phyloP scores from a whole-genome alignment of 2,888 invertebrate genomes.

The Incurvaria masculella region DNA sequence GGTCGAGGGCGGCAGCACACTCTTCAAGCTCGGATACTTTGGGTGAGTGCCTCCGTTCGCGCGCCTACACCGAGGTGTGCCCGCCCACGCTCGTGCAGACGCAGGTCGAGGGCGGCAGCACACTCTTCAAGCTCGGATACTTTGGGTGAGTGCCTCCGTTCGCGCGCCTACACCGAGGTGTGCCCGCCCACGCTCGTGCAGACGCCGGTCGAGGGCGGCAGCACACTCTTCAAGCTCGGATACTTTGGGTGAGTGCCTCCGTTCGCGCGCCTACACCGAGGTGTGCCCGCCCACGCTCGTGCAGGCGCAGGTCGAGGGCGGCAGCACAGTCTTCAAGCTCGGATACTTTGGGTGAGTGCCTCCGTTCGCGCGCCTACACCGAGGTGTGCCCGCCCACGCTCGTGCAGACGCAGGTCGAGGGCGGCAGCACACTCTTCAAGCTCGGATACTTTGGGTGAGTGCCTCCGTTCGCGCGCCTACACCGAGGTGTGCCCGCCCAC shows the following conservation, averaged over 20 bases:
- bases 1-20: constrained; percentile 98
- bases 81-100: constrained; percentile 99
- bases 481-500: constrained; percentile 96
- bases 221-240: constrained; percentile 88
- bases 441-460: constrained; percentile 73
- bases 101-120: constrained; percentile 98
- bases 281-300: constrained; percentile 96
- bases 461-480: constrained; percentile 61
- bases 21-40: constrained; percentile 85
- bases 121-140: constrained; percentile 85
- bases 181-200: constrained; percentile 97
- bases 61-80: constrained; percentile 86
- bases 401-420: constrained; percentile 99
- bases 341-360: constrained; percentile 74
- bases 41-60: constrained; percentile 54
- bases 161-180: constrained; percentile 80
- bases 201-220: constrained; percentile 98
- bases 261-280: constrained; percentile 72
- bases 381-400: constrained; percentile 97
- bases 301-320: constrained; percentile 99
- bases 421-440: constrained; percentile 95
- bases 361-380: constrained; percentile 63
- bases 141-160: constrained; percentile 64
- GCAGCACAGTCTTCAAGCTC: constrained; percentile 91
- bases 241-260: constrained; percentile 73